phyloP scores from a whole-genome alignment of 2,888 invertebrate species.

The Oasisia sp. region DNA sequence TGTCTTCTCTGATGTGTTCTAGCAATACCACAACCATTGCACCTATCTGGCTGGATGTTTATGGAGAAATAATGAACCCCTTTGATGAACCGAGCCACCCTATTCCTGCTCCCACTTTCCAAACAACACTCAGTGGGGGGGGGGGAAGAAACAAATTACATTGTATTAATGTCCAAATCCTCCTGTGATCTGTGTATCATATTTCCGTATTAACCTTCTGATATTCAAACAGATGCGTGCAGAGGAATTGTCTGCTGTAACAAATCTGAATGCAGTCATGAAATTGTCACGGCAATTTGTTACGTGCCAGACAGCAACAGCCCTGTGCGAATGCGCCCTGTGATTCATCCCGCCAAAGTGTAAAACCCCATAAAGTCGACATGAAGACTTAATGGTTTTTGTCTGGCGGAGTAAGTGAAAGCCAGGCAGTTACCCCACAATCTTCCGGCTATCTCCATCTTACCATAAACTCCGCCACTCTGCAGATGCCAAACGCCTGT shows the following conservation, averaged over 20 bases:
- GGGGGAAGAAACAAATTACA: background rate
- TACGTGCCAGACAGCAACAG: conserved; percentile 12
- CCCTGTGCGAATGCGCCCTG: background rate
- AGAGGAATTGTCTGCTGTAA: conserved; percentile 1
- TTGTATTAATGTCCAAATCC: background rate
- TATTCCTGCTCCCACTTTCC: background rate
- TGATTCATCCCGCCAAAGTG: conserved; percentile 6
- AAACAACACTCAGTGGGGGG: background rate
- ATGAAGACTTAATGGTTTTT: conserved; percentile 7
- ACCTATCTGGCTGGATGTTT: background rate
- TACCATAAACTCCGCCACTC: background rate
- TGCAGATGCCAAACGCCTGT: background rate
- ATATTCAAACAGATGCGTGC: background rate
- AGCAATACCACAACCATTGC: conserved; percentile 10
- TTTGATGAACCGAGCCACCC: background rate
- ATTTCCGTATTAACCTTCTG: background rate
- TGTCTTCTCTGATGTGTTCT: background rate
- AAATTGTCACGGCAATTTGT: conserved; percentile 12
- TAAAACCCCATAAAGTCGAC: background rate
- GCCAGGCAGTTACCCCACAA: background rate
- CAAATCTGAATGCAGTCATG: background rate
- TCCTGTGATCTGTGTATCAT: background rate
- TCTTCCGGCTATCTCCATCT: background rate
- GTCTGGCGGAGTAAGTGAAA: background rate
- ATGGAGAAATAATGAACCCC: conserved; percentile 8